Base-by-base conservation (phyloP, 1,140 invertebrate genomes). In the Mamestra configurata region DNA sequence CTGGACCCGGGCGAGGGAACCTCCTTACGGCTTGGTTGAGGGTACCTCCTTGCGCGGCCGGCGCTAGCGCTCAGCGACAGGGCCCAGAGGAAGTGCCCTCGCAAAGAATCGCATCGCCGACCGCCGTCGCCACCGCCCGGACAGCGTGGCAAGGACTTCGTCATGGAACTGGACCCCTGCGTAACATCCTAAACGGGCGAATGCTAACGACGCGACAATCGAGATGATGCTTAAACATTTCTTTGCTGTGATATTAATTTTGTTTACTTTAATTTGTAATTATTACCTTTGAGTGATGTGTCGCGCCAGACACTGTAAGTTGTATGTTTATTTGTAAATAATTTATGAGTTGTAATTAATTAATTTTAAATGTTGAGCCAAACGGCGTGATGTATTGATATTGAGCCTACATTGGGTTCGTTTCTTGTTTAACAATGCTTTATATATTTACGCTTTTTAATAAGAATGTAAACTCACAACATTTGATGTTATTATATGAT, bases 231-330 rank as follows among this genome's bases (percentile, higher is more conserved):
- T 90, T 90, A 86, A 86, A 82, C 79, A 85, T 90, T 92, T 89
- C 81, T 91, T 92, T 93, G 91, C 93, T 94, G 93, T 94, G 93
- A 94, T 94, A 94, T 92, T 93, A 89, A 87, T 89, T 87, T 93
- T 87, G 83, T 87, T 90, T 93, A 85, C 49, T 89, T 87, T 90
- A 89, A 87, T 85, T 86, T 84, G 82, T 86, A 86, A 83, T 83
- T 61, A 76, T 83, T 72, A 72, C 51, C 55, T 84, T 87, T 75
- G 82, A 87, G 68, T 86, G 81, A 91, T 82, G 87, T 89, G 88
- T 88, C 86, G 82, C 83, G 85, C 85, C 84, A 89, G 86, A 89
- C 82, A 86, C 80, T 80, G n/a, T n/a, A 31, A 31, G 81, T 85
- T 88, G 79, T 89, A 85, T 83, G 70, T 88, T 86, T 86, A 79